A percentile compares a stretch with the other conserved stretches of the same genome.
These are phyloP conservation scores for Caenorhabditis briggsae DNA, from an alignment of 1,140 invertebrate genomes.

Conservation along the genomic window DNA sequence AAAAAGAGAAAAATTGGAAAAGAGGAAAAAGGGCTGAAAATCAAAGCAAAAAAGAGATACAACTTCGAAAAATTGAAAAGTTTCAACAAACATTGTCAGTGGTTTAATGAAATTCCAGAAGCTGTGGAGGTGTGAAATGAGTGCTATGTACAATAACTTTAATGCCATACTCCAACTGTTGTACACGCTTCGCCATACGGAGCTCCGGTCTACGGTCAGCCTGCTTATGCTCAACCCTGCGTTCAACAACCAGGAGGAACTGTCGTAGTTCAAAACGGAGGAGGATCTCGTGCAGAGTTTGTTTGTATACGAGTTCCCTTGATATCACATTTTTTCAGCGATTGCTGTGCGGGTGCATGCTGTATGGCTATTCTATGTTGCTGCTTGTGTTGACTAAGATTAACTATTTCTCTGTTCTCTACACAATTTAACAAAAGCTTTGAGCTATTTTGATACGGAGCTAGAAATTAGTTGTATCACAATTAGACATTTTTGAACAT, in stretches of 20 bases:
- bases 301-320: neutral
- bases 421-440: neutral
- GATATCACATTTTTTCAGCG: neutral
- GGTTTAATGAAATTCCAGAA: no score
- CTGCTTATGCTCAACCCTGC: neutral
- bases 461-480: neutral
- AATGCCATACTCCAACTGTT: conserved; percentile 17
- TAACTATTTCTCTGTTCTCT: neutral
- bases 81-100: no score
- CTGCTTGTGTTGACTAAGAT: neutral
- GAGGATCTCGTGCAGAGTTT: neutral
- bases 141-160: no score
- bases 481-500: neutral
- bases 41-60: no score
- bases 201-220: neutral
- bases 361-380: neutral
- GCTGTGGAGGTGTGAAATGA: no score
- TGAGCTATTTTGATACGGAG: neutral
- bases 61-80: no score
- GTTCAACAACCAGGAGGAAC: neutral
- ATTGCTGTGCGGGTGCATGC: conserved; percentile 3
- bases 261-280: neutral
- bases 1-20: no score
- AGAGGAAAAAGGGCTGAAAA: no score
- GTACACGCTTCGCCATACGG: neutral